Conservation (phyloP, 2,797 vertebrate species). For the Sebastes flavidus region DNA sequence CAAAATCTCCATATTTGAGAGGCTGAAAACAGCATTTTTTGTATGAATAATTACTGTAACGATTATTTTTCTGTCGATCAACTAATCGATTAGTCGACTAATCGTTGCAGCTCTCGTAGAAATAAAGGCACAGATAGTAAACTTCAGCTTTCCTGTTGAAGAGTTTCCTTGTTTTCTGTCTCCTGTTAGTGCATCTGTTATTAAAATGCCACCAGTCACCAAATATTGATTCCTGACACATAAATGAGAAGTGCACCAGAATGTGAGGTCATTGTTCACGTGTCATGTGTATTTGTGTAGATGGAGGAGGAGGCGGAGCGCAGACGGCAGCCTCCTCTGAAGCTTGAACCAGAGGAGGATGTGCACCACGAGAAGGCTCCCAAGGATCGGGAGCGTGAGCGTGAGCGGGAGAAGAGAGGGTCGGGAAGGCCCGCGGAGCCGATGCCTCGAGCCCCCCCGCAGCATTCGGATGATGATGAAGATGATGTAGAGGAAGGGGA, state of each 20-base stretch:
- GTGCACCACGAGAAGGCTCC: constrained; percentile 88
- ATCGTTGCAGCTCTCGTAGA: background rate
- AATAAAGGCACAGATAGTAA: background rate
- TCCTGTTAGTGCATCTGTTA: background rate
- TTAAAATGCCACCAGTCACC: background rate
- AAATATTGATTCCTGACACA: background rate
- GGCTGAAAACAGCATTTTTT: no score
- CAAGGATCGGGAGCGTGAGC: constrained; percentile 84
- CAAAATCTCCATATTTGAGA: no score
- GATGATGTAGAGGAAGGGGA: constrained; percentile 69
- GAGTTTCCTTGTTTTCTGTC: background rate
- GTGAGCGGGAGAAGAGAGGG: constrained; percentile 81
- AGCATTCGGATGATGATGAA: constrained; percentile 86
- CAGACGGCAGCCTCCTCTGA: constrained; percentile 90
- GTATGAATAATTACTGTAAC: no score
- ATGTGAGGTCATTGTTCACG: background rate
- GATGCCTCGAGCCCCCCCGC: constrained; percentile 76
- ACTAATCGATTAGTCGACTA: background rate
- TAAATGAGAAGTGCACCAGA: background rate
- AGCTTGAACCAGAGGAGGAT: constrained; percentile 92
- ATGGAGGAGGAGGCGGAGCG: constrained; percentile 98
- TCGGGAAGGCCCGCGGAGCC: constrained; percentile 74
- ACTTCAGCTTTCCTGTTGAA: background rate
- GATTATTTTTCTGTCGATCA: background rate
- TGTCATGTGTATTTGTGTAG: constrained; percentile 66